These are phyloP conservation scores for Luehdorfia chinensis DNA, from an alignment of 1,140 invertebrate species.

Conservation along the genomic window DNA sequence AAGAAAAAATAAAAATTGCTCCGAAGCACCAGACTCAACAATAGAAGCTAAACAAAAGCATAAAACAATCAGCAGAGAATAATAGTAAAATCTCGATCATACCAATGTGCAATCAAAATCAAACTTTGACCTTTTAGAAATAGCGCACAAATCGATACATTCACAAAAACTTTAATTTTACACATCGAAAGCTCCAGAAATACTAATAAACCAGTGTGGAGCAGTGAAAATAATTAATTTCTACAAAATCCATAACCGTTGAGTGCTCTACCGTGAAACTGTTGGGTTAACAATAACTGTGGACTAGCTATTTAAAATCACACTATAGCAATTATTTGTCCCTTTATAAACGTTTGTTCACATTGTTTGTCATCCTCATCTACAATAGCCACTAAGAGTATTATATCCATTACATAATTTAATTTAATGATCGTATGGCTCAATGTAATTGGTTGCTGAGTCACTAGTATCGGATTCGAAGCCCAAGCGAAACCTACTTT, in stretches of 20 bases:
- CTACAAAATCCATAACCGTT: slow-evolving; percentile 38
- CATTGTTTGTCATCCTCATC: background rate
- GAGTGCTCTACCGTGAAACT: slow-evolving; percentile 34
- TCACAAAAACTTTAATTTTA: slow-evolving; percentile 25
- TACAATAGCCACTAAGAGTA: no score
- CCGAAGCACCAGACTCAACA: slow-evolving; percentile 11
- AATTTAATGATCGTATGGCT: no score
- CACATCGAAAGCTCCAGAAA: slow-evolving; percentile 37
- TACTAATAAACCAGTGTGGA: slow-evolving; percentile 23
- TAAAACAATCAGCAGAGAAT: slow-evolving; percentile 24
- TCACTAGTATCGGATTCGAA: no score
- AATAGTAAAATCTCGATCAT: slow-evolving; percentile 20
- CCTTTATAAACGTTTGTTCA: slow-evolving; percentile 6
- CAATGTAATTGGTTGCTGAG: no score
- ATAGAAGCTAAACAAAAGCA: slow-evolving; percentile 22
- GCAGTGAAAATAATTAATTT: slow-evolving; percentile 47
- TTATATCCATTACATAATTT: no score
- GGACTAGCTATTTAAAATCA: slow-evolving; percentile 20
- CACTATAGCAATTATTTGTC: slow-evolving; percentile 12
- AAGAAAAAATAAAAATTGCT: background rate
- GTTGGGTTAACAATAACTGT: slow-evolving; percentile 34
- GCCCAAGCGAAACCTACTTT: no score
- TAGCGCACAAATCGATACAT: slow-evolving; percentile 16
- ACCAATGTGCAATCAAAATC: slow-evolving; percentile 11
- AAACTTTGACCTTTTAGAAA: background rate